Base-by-base conservation (phyloP, 2,797 vertebrate genomes). In the Anguilla marmorata region DNA sequence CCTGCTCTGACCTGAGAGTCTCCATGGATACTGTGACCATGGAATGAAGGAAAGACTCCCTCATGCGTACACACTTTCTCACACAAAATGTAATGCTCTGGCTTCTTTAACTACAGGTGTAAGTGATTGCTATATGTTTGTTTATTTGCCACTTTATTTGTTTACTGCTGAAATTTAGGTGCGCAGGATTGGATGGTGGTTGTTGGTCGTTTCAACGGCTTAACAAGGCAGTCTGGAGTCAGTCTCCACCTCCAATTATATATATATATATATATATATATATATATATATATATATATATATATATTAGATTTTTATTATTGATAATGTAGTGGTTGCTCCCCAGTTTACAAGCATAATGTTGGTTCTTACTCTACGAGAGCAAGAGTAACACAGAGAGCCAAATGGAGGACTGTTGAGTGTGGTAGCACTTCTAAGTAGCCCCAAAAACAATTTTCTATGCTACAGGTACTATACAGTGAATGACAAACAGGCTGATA, bases 21-120 rank as follows among this genome's bases (percentile, higher is more conserved):
- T 14, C 85, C 84, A 86, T 86, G 84, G 74, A 86, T 88, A 63
- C 85, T 52, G 24, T 76, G 83, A 48, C 48, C 41, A 79, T 41
- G 74, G 74, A 41, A 76, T 76, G 72, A 76, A 76, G 33, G 72
- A 37, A 6, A 5, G 19, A 41, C 74, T 21, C 72, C 76, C 76
- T 19, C 3, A 79, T 5, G 33, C 33, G 16, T 3, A 80, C 27
- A 30, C 33, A 80, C 33, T 21, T 5, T 16, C 19, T 48, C 21
- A 82, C 79, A 82, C 41, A 50, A 16, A 50, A 37, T 72, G 30
- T 27, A 86, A 45, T 48, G 30, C 37, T 87, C 58, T 12, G 84
- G 86, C 41, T 87, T 76, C 27, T 41, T 45, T 45, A 19, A 16
- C 37, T 80, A 48, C 76, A 76, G n/a, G 66, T 72, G n/a, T 14